Evolutionary conservation across 2,797 vertebrate genomes (phyloP).

Genomic region (Gallinago solitaria): DNA sequence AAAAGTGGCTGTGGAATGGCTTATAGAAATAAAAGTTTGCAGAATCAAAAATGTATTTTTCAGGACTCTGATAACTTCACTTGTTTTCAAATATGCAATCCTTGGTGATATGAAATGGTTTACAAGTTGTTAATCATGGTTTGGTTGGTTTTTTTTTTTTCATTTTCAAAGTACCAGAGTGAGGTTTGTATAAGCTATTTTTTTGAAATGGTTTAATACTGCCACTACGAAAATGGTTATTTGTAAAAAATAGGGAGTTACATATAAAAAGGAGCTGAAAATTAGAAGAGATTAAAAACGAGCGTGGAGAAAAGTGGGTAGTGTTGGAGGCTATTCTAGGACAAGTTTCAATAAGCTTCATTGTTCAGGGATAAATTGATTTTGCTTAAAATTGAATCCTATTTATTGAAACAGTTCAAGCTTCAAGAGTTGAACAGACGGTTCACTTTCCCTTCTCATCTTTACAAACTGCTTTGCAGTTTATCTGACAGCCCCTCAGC

Average conservation of each 20-base stretch:
- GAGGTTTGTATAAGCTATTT: background rate
- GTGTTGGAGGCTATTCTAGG: background rate
- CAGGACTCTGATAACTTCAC: background rate
- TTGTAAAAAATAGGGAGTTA: background rate
- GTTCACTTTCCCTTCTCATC: background rate
- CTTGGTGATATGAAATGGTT: background rate
- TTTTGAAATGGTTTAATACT: background rate
- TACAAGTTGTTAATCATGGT: background rate
- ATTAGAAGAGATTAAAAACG: background rate
- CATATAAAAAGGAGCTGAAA: background rate
- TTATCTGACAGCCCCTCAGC: background rate
- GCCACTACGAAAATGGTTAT: background rate
- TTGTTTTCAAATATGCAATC: background rate
- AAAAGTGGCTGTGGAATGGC: background rate
- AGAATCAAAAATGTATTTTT: background rate
- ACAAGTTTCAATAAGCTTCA: background rate
- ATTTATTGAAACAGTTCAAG: background rate
- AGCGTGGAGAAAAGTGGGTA: background rate
- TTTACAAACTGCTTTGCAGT: background rate
- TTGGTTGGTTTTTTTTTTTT: background rate
- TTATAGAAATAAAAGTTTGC: background rate
- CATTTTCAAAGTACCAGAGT: background rate
- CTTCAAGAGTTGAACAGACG: background rate
- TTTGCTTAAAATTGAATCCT: background rate
- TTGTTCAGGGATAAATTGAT: background rate